Conservation (phyloP, 2,797 vertebrate genomes). For the Clarias platycephalus region DNA sequence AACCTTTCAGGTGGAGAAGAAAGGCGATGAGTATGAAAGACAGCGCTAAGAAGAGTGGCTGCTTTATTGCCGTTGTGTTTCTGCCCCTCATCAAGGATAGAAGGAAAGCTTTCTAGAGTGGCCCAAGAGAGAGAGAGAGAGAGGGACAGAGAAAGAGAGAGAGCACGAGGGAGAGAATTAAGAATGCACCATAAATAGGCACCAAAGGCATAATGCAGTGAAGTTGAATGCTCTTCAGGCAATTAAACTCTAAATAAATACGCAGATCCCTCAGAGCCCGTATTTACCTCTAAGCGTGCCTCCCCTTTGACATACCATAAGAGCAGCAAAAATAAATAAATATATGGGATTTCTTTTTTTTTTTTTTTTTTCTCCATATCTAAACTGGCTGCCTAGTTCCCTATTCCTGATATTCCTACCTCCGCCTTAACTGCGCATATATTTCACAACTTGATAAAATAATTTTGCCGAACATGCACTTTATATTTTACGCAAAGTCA, state of each 20-base stretch:
- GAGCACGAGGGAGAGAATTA: slow-evolving; percentile 65
- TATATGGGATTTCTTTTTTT: neutral
- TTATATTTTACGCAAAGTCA: slow-evolving; percentile 13
- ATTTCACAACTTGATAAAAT: neutral
- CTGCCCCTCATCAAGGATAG: slow-evolving; percentile 77
- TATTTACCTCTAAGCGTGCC: slow-evolving; percentile 34
- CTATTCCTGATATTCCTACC: neutral
- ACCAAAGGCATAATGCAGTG: slow-evolving; percentile 70
- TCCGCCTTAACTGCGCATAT: neutral
- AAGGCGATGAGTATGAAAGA: slow-evolving; percentile 78
- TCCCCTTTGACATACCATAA: slow-evolving; percentile 67
- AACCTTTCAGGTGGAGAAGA: slow-evolving; percentile 85
- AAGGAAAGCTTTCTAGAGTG: slow-evolving; percentile 69
- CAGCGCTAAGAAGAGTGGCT: slow-evolving; percentile 74
- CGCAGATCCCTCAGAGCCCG: slow-evolving; percentile 28
- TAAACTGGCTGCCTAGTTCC: slow-evolving; percentile 38
- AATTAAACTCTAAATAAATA: slow-evolving; percentile 49
- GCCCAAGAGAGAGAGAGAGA: slow-evolving; percentile 68
- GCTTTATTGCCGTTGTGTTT: slow-evolving; percentile 79
- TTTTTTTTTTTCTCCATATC: slow-evolving; percentile 34
- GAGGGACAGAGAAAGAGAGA: slow-evolving; percentile 31
- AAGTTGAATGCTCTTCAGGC: slow-evolving; percentile 69
- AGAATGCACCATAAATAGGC: slow-evolving; percentile 75
- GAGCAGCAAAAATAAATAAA: slow-evolving; percentile 47
- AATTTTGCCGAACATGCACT: neutral